A percentile compares a stretch with the other conserved stretches of the same genome.
These are phyloP conservation scores for Mus pahari DNA, from an alignment of 2,113 vertebrate genomes.

Conservation along the genomic window DNA sequence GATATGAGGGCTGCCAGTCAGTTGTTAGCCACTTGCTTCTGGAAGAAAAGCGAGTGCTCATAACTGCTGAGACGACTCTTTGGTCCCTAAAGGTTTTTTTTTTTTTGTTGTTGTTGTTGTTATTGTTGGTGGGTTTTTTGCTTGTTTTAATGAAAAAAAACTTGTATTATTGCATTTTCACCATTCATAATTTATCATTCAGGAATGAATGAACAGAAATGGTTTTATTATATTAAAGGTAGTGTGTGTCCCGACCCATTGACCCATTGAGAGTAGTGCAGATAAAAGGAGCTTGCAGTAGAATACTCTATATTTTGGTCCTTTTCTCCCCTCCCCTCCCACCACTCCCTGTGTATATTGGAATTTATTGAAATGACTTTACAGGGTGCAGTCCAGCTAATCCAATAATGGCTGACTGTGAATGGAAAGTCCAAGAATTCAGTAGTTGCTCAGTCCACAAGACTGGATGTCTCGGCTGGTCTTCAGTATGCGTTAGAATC, in stretches of 20 bases:
- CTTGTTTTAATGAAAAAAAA: neutral
- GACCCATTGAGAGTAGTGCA: neutral
- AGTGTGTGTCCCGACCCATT: neutral
- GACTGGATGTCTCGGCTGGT: neutral
- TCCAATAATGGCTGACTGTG: neutral
- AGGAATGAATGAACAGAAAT: neutral
- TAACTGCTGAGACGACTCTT: neutral
- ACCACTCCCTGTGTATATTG: neutral
- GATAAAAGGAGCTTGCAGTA: neutral
- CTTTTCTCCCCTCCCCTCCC: neutral
- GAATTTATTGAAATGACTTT: neutral
- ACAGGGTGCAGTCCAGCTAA: neutral
- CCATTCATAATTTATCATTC: neutral
- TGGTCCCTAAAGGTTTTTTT: too few relatives aligned
- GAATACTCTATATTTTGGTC: neutral
- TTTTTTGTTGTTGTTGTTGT: neutral
- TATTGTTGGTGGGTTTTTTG: neutral
- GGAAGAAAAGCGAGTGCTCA: neutral
- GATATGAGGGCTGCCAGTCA: too few relatives aligned
- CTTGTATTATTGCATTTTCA: slow-evolving; percentile 8
- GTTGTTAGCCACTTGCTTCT: neutral
- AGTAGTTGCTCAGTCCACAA: neutral
- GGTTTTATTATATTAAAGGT: slow-evolving; percentile 44
- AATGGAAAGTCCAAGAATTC: neutral
- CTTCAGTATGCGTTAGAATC: neutral